Evolutionary conservation across 2,888 invertebrate genomes (phyloP).

Genomic region (Cryptosula pallasiana): DNA sequence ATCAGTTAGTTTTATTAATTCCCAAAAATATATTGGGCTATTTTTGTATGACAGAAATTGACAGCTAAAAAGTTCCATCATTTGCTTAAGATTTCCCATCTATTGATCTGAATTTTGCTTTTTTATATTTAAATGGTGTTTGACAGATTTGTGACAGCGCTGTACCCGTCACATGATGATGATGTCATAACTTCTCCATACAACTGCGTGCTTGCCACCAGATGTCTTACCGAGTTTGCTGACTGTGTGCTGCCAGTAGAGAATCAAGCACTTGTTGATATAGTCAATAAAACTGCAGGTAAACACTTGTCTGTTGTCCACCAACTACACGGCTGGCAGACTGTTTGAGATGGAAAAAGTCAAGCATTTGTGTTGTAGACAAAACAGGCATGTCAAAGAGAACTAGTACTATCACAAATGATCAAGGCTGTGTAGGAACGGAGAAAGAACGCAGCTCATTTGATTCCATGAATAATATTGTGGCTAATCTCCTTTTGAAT

Average conservation of each 20-base stretch:
- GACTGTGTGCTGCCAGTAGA: slow-evolving; percentile 56
- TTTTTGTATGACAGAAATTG: too few species aligned
- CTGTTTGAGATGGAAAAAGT: neutral
- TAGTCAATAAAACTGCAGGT: slow-evolving; percentile 40
- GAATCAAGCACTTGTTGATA: slow-evolving; percentile 52
- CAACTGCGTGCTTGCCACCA: slow-evolving; percentile 54
- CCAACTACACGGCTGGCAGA: neutral
- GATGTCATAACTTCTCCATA: slow-evolving; percentile 56
- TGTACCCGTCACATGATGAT: slow-evolving; percentile 55
- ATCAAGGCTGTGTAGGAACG: slow-evolving; percentile 40
- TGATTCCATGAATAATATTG: slow-evolving; percentile 55
- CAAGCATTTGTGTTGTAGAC: neutral
- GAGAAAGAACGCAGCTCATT: slow-evolving; percentile 47
- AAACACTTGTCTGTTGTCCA: neutral
- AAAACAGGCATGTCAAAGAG: slow-evolving; percentile 30
- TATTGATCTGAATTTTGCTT: too few species aligned
- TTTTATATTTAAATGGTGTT: too few species aligned
- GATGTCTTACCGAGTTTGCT: slow-evolving; percentile 51
- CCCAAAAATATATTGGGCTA: too few species aligned
- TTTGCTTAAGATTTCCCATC: too few species aligned
- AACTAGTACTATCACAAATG: slow-evolving; percentile 42
- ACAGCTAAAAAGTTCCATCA: too few species aligned
- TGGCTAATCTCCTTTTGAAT: slow-evolving; percentile 53
- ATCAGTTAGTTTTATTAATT: too few species aligned
- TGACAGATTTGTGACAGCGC: slow-evolving; percentile 55